Evolutionary conservation across 2,113 vertebrate genomes (phyloP), one percentile per base, ranked within the genome.

Genomic region (Montifringilla adamsi): DNA sequence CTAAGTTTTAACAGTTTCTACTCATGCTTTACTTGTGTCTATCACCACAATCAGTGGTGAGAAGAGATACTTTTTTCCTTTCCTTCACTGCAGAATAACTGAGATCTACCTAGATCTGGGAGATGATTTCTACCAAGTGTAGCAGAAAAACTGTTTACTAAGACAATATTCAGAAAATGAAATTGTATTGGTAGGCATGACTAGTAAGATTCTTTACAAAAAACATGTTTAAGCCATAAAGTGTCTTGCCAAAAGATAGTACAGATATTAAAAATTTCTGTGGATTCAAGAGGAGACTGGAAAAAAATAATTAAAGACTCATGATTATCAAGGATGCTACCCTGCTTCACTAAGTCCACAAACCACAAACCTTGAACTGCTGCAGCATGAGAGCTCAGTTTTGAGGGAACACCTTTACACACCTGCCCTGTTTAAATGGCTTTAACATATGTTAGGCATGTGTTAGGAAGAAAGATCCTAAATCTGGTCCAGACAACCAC

Each of bases 271-370:
- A 19, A 82, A 58, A 19, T 55, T 88, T 67, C 41, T 1, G 0
- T 11, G 20, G 17, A 78, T 75, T 88, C 35, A 82, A 53, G 26
- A 82, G 19, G 22, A 49, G 31, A 60, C 6, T 43, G 20, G n/a
- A 66, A 84, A 92, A 75, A 90, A 72, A 31, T 15, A 67, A 41
- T 43, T 60, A 33, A 26, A 77, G 30, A 47, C 30, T 69, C 24
- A 7, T 44, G 59, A 41, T 53, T 41, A 77, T 22, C 31, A 70
- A 81, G 31, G 31, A 52, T 63, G 27, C 7, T 21, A 70, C 2
- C 13, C 4, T 0, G 0, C 31, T 90, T 81, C 66, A 90, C 3
- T 2, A 82, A 79, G 26, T 47, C 18, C 39, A 33, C 13, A 76
- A 75, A 46, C 30, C 39, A 39, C 37, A 37, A 41, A 41, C 39